Percentiles rank a stretch among this genome's conserved stretches.
phyloP scores from a whole-genome alignment of 2,888 invertebrate species.

The Diabrotica balteata region DNA sequence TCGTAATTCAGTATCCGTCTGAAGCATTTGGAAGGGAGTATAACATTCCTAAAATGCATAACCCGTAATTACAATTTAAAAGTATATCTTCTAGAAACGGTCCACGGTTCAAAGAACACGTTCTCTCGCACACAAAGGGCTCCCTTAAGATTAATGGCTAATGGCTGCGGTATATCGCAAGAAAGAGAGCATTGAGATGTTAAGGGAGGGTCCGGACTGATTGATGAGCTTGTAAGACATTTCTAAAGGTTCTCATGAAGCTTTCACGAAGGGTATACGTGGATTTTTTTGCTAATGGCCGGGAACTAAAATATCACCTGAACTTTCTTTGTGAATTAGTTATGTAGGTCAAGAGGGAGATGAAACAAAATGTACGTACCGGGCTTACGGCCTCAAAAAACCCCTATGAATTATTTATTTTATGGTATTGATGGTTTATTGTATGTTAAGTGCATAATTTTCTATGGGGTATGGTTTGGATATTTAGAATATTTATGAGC shows the following conservation, averaged over 20 bases:
- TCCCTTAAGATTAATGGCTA: constrained; percentile 49
- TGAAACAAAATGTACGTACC: constrained; percentile 19
- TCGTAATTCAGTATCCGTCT: background rate
- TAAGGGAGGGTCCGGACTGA: constrained; percentile 45
- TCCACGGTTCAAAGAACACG: constrained; percentile 49
- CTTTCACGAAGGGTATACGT: constrained; percentile 37
- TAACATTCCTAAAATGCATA: constrained; percentile 29
- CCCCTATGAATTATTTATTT: constrained; percentile 22
- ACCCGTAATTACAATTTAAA: constrained; percentile 52
- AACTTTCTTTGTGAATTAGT: constrained; percentile 32
- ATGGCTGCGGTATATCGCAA: constrained; percentile 51
- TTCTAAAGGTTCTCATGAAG: constrained; percentile 41
- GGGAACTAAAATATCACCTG: constrained; percentile 31
- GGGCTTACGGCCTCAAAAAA: constrained; percentile 15
- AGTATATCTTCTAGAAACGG: constrained; percentile 42
- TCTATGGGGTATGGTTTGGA: constrained; percentile 15
- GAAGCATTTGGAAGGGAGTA: constrained; percentile 8
- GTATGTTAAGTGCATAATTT: constrained; percentile 20
- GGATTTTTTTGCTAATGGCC: constrained; percentile 38
- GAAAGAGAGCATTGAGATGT: constrained; percentile 50
- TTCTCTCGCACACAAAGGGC: constrained; percentile 42
- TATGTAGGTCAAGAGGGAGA: constrained; percentile 30
- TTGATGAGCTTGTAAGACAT: constrained; percentile 39
- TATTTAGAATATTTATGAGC: constrained; percentile 8
- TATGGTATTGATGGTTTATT: constrained; percentile 17